phyloP scores from a whole-genome alignment of 2,797 vertebrate species.

The Eutrigla gurnardus region DNA sequence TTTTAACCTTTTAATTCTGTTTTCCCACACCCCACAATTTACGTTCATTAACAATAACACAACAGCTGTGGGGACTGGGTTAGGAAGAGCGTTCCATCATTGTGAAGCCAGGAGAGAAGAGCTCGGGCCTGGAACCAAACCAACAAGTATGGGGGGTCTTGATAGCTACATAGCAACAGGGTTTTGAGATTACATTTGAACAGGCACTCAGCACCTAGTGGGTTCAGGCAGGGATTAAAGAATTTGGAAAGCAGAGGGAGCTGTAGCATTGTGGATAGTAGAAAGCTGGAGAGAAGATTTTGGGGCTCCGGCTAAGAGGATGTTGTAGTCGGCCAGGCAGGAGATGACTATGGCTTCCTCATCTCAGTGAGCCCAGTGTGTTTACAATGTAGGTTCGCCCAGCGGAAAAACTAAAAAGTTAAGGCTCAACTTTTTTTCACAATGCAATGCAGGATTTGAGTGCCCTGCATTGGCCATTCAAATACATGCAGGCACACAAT shows the following conservation, averaged over 20 bases:
- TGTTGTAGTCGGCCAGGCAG: not conserved
- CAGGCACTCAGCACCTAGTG: not conserved
- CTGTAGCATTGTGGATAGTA: not conserved
- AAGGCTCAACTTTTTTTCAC: not conserved
- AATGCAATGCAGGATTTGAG: rapidly evolving
- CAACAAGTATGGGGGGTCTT: constrained; percentile 2
- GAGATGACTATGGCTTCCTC: not conserved
- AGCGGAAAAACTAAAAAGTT: not conserved
- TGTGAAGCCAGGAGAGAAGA: constrained; percentile 13
- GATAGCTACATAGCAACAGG: constrained; percentile 3
- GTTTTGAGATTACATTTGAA: constrained; percentile 13
- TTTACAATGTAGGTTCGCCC: not conserved
- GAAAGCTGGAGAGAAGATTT: not conserved
- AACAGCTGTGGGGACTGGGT: constrained; percentile 19
- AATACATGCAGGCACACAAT: not conserved
- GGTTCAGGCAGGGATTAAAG: not conserved
- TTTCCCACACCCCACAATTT: no score
- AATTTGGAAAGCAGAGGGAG: not conserved
- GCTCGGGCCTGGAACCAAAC: constrained; percentile 4
- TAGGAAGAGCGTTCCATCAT: constrained; percentile 8
- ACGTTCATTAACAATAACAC: not conserved
- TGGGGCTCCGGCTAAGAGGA: not conserved
- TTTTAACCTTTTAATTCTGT: no score
- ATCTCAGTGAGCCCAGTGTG: not conserved
- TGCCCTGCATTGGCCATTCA: not conserved